Base-by-base conservation (phyloP, 2,888 invertebrate species). In the Hydraecia micacea region DNA sequence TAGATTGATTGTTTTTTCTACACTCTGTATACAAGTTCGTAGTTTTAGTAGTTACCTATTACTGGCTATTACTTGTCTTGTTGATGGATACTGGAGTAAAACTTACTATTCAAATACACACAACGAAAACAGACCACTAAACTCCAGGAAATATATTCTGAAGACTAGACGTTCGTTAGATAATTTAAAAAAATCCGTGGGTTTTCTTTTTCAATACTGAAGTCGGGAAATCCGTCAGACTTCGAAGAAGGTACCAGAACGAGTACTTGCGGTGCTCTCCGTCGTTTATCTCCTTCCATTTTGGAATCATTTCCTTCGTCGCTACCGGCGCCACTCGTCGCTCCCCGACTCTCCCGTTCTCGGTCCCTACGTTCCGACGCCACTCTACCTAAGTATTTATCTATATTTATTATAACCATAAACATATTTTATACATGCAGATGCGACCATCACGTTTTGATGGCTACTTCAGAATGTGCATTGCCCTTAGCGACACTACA, bases 381-480 rank as follows among this genome's bases (percentile, higher is more conserved):
- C 62, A 69, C 75, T 83, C 67, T 60, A 69, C 62, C 79, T 82
- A 81, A 85, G 83, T 86, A 80, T 78, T 87, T 88, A 87, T 86
- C 86, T 63, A 83, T 86, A 86, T 83, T 82, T 84, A 76, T 76
- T 77, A 73, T 75, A 65, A 74, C 71, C 60, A 69, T 77, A 68
- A 74, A 84, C 60, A 66, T 70, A 75, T 77, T 83, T 73, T 75
- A 69, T 66, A 76, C 65, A 62, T 79, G 52, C 58, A 73, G 68
- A 78, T 72, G 69, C 65, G 39, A 55, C 65, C 75, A 74, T 75
- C 52, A 68, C 69, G 58, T 46, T 86, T 81, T 79, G 66, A 84
- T 85, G 78, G 71, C 75, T 80, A 82, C 82, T 86, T 84, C 84
- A 83, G 80, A 85, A 81, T 84, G 73, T 88, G 86, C 83, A 85